Conservation (phyloP, 2,113 vertebrate genomes). For the Camarhynchus parvulus region DNA sequence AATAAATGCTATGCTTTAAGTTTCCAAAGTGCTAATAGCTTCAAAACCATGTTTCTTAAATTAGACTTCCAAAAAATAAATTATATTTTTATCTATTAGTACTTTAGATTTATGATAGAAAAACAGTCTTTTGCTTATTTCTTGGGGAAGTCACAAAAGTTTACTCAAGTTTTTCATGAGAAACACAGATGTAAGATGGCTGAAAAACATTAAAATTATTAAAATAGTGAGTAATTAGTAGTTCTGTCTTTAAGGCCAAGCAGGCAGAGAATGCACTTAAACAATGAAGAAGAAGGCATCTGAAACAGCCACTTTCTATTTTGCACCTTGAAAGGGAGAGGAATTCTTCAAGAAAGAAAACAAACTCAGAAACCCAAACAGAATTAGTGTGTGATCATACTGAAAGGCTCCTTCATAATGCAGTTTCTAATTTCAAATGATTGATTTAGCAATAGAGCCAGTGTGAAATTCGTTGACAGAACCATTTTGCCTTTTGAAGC, state of each 20-base stretch:
- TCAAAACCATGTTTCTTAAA: neutral
- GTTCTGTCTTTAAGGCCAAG: neutral
- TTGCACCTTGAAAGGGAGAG: neutral
- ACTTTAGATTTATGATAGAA: neutral
- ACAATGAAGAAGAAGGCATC: neutral
- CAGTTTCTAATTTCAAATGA: conserved; percentile 26
- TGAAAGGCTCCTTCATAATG: neutral
- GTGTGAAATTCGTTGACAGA: neutral
- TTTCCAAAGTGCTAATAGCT: neutral
- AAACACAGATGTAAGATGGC: neutral
- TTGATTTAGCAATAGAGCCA: neutral
- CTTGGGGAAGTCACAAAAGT: neutral
- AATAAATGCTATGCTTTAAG: neutral
- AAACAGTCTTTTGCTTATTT: neutral
- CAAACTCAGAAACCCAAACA: neutral
- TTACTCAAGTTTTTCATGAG: neutral
- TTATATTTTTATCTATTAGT: neutral
- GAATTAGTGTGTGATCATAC: neutral
- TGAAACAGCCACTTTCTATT: neutral
- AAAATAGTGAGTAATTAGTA: neutral
- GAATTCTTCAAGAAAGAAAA: neutral
- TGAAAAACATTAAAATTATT: neutral
- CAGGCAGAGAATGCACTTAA: neutral
- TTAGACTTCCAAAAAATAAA: neutral
- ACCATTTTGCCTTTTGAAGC: conserved; percentile 42